Base-by-base conservation (phyloP, 2,888 invertebrate genomes). In the Drosophila setosimentum region DNA sequence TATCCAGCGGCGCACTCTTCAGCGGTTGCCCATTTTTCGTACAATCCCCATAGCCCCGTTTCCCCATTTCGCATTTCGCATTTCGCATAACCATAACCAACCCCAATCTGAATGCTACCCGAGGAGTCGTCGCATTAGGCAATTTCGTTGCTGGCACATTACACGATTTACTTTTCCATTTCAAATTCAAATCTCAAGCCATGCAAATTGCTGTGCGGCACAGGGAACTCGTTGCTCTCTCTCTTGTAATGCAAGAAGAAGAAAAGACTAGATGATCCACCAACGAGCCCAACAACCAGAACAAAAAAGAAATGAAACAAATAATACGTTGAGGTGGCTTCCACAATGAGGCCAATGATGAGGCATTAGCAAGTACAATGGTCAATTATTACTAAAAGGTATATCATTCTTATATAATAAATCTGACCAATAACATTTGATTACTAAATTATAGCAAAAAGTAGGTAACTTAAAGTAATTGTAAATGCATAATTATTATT, bases 111-210 rank as follows among this genome's bases (percentile, higher is more conserved):
- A 35, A 74, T 53, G 58, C 55, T 58, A 51, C 54, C 66, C 49
- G 70, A 58, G 55, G 76, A 69, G 69, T 72, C 60, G 67, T 42
- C 73, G 83, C 77, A 86, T 87, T 90, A 87, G 90, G 87, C 90
- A 87, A 83, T 87, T 87, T 86, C 89, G 40, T 88, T 86, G 85
- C 89, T 81, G 87, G 73, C 86, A 74, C 82, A 90, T 87, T 87
- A 87, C 89, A 86, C 87, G 89, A 87, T 83, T 87, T 90, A 88
- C 89, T 83, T 89, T 89, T 76, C 83, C 88, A 85, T 89, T 88
- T 86, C 80, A 40, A 90, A 86, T 86, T 78, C 78, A 78, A 87
- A 89, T 83, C 89, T 90, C 84, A 71, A 85, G 83, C 79, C 79
- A 81, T 86, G 86, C 89, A 87, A 87, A 87, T 87, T 87, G 90